These are phyloP conservation scores for Hemichromis elongatus DNA, from an alignment of 2,113 vertebrate genomes.

Conservation along the genomic window DNA sequence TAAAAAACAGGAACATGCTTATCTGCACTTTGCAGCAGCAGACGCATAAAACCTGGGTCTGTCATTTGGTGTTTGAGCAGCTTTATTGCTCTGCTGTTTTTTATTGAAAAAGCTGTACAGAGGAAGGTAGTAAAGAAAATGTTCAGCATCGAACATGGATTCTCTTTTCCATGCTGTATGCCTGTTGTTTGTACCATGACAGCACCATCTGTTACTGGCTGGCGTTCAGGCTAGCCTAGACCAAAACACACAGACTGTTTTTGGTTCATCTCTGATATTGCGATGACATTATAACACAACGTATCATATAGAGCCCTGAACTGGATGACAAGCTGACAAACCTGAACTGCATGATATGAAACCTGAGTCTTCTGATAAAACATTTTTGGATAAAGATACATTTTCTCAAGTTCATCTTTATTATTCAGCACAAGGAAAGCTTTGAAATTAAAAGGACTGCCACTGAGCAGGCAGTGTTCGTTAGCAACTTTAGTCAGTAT, in stretches of 20 bases:
- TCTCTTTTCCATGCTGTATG: neutral
- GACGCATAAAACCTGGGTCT: neutral
- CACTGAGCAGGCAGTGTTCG: neutral
- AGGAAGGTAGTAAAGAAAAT: neutral
- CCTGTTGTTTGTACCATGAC: slow-evolving; percentile 50
- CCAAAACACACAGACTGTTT: slow-evolving; percentile 39
- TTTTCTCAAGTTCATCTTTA: neutral
- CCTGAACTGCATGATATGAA: neutral
- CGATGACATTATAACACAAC: neutral
- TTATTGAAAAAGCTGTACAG: neutral
- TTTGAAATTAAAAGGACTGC: neutral
- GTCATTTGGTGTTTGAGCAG: neutral
- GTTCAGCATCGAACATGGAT: neutral
- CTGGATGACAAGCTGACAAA: neutral
- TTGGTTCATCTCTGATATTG: slow-evolving; percentile 28
- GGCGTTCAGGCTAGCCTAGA: slow-evolving; percentile 44
- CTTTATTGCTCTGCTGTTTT: neutral
- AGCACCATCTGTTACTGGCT: slow-evolving; percentile 63
- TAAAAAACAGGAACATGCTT: neutral
- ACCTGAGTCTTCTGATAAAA: neutral
- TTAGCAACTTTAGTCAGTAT: neutral
- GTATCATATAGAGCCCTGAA: neutral
- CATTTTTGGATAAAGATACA: neutral
- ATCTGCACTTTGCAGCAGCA: neutral
- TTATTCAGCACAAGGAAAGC: neutral